Evolutionary conservation across 2,888 invertebrate genomes (phyloP), one percentile per base, ranked within the genome.

Genomic region (Lucinisca nassula): DNA sequence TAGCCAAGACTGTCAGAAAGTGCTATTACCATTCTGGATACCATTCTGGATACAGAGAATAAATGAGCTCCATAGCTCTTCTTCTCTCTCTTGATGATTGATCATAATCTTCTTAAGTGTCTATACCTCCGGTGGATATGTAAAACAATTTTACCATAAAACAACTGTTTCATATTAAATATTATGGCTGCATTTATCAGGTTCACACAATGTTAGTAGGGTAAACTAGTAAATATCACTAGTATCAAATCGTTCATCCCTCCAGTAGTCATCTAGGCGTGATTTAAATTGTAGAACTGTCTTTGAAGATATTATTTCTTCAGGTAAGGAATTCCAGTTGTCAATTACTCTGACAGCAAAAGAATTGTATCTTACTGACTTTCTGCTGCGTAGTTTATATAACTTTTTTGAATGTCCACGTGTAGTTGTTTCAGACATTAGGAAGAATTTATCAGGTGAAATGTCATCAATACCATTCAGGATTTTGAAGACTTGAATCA

Each of bases 401-500:
- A 61, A 27, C 17, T 61, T 61, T 17, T 61, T 30, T 17, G 30
- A 61, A 30, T 61, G 61, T 30, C 61, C 61, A 30, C 61, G 61
- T 61, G 61, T 61, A 17, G 61, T 61, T 30, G 27, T 61, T 3
- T 61, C 61, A 61, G 61, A 24, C 3, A 61, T 27, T 30, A 27
- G 24, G 17, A 61, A 61, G 30, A 67, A 67, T 35, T 67, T 35
- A 1, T 67, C 67, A 10, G 32, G 67, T 17, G 35, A 14, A 35
- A 32, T 14, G 17, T 73, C 45, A 35, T 72, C 79, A 51, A 79
- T 24, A 24, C 37, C 51, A 37, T 82, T 61, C 3, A 75, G 10
- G 12, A 82, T 76, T 40, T 67, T 82, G 32, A 70, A 82, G 14
- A 82, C 76, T 51, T 82, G 70, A 6, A 82, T 76, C 0, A 82